phyloP scores from a whole-genome alignment of 2,113 vertebrate species.

The Chaetorhynchus papuensis region DNA sequence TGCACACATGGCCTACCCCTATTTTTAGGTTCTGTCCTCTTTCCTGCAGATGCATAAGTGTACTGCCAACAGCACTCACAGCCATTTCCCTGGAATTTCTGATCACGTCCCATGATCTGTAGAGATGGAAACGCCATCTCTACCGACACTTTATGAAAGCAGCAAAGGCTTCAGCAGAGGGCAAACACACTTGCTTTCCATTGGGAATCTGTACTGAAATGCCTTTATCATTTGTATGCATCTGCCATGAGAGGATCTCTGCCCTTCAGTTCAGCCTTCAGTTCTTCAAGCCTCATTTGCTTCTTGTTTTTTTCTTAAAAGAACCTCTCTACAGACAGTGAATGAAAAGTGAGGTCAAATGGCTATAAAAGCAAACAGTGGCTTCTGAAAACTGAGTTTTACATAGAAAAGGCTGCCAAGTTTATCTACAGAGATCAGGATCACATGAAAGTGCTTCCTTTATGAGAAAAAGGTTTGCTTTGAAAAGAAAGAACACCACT shows the following conservation, averaged over 20 bases:
- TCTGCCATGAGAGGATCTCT: neutral
- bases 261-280: neutral
- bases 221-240: neutral
- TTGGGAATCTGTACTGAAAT: neutral
- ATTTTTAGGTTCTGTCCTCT: neutral
- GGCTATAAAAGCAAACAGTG: neutral
- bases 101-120: neutral
- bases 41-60: neutral
- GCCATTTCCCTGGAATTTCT: neutral
- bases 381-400: slow-evolving; percentile 18
- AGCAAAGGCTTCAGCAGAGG: neutral
- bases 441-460: neutral
- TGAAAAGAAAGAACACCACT: neutral
- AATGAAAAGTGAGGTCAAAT: neutral
- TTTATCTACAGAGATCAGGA: neutral
- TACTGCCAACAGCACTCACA: neutral
- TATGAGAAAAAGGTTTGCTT: neutral
- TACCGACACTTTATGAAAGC: neutral
- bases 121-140: neutral
- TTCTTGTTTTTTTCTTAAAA: neutral
- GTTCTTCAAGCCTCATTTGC: neutral
- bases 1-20: neutral
- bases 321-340: neutral
- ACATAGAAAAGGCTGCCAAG: neutral
- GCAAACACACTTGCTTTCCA: neutral